Evolutionary conservation across 2,888 invertebrate genomes (phyloP).

Genomic region (Scaptomyza polygonia): DNA sequence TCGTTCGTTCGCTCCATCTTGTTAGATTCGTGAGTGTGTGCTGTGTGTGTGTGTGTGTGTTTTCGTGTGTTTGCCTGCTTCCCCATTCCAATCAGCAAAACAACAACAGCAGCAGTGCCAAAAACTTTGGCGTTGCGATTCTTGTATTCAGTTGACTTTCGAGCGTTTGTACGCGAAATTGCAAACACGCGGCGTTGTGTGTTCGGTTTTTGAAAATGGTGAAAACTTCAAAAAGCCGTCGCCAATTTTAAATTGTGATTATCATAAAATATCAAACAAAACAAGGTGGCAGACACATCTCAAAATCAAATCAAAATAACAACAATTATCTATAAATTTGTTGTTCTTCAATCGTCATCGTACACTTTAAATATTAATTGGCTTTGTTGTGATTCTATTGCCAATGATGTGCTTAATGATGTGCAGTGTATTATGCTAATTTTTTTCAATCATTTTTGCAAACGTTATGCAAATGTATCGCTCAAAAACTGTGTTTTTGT

Average conservation of each 20-base stretch:
- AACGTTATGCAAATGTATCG: constrained; percentile 58
- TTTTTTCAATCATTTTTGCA: constrained; percentile 42
- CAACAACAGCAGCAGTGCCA: constrained; percentile 27
- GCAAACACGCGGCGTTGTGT: constrained; percentile 42
- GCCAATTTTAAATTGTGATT: constrained; percentile 45
- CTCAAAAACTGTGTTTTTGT: constrained; percentile 16
- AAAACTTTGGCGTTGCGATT: constrained; percentile 32
- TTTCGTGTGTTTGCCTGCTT: not conserved
- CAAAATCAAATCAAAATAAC: too few species aligned
- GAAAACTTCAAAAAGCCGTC: constrained; percentile 63
- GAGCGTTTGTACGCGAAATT: constrained; percentile 65
- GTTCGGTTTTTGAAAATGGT: constrained; percentile 21
- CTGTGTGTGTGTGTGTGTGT: not conserved
- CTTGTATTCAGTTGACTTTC: constrained; percentile 62
- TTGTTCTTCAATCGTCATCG: constrained; percentile 12
- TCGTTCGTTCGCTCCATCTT: constrained; percentile 38
- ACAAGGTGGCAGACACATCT: not conserved
- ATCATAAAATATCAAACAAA: constrained; percentile 9
- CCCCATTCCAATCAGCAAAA: constrained; percentile 24
- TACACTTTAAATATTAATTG: constrained; percentile 34
- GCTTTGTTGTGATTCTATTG: constrained; percentile 32
- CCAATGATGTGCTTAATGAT: constrained; percentile 43
- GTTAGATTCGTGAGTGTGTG: constrained; percentile 16
- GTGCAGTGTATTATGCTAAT: constrained; percentile 50
- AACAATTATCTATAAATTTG: constrained; percentile 9